These are phyloP conservation scores for Ianthella basta DNA, from an alignment of 37 sponge, comb jelly and placozoan genomes.

Conservation along the genomic window DNA sequence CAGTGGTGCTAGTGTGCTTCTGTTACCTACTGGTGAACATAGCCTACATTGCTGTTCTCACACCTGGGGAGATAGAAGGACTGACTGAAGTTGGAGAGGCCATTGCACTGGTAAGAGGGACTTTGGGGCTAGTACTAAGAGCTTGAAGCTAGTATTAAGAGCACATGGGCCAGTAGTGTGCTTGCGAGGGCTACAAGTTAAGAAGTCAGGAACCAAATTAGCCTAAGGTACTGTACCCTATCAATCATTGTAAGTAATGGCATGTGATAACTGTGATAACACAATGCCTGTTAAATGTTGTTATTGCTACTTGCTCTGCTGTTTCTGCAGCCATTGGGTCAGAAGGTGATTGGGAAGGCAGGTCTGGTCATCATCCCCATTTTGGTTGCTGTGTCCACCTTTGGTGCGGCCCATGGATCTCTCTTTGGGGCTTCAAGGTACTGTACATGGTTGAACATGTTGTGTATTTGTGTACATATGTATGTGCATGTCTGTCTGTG, in stretches of 20 bases:
- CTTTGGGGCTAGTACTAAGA: too few relatives aligned
- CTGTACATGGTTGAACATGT: too few relatives aligned
- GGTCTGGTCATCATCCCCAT: slow-evolving; percentile 76
- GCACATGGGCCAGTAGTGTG: too few relatives aligned
- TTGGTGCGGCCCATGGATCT: slow-evolving; percentile 64
- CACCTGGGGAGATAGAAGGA: slow-evolving; percentile 27
- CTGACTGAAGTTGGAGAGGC: slow-evolving; percentile 31
- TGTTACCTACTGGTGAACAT: slow-evolving; percentile 77
- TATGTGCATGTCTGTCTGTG: too few relatives aligned
- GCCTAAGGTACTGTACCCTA: too few relatives aligned
- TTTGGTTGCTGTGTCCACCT: slow-evolving; percentile 64
- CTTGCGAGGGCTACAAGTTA: too few relatives aligned
- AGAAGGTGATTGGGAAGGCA: slow-evolving; percentile 42
- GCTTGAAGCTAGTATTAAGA: too few relatives aligned
- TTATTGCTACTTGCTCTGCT: neutral
- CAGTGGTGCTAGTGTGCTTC: slow-evolving; percentile 50
- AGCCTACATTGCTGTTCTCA: slow-evolving; percentile 69
- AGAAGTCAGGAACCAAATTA: too few relatives aligned
- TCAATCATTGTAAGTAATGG: too few relatives aligned
- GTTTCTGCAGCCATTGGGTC: slow-evolving; percentile 60
- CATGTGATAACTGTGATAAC: too few relatives aligned
- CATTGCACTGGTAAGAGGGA: slow-evolving; percentile 77
- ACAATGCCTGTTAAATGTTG: too few relatives aligned
- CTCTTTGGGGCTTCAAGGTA: slow-evolving; percentile 54
- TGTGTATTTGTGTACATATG: too few relatives aligned